Base-by-base conservation (phyloP, 1,140 invertebrate species). In the Plectrocnemia conspersa region DNA sequence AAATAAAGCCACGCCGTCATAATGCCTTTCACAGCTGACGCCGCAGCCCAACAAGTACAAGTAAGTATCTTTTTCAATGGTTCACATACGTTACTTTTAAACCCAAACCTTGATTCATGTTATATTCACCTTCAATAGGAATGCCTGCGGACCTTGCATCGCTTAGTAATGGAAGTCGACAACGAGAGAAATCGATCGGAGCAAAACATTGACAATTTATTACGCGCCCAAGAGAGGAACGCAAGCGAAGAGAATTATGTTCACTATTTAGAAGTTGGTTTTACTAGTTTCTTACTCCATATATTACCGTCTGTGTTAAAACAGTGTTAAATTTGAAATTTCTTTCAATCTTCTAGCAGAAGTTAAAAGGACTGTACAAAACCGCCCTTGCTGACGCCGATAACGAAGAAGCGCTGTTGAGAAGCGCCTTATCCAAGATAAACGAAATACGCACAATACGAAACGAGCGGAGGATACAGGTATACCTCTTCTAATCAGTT, bases 371-470 rank as follows among this genome's bases (percentile, higher is more conserved):
- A 40, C 69, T 93, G n/a, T 90, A 92, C 62, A 88, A 85, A 66
- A 80, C 83, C 21, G 88, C 88, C 0, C 73, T 93, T 36, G 68
- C 78, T 19, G 92, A 95, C 68, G 84, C 90, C 1, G 82, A 88
- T 58, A 80, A 85, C 61, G 93, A 97, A 70, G 89, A 93, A 64
- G 85, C 90, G 53, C 72, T 90, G 1, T 74, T 97, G 11, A 72
- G 91, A 21, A 83, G 85, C 64, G 88, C 91, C 1, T 67, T 97
- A 18, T 80, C 84, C 29, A 89, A 90, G 68, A 93, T 98, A 45
- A 86, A 88, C 68, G 92, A 97, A 73, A 94, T 98, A 45, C 79
- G 92, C 52, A 81, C 82, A 7, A 91, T 97, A 19, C 82, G 88
- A 64, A 91, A 94, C 73, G 90, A 94, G 65, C 78, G 90, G 33